A percentile compares a stretch with the other conserved stretches of the same genome.
phyloP scores from a whole-genome alignment of 1,140 invertebrate species.

The Diuraphis noxia region DNA sequence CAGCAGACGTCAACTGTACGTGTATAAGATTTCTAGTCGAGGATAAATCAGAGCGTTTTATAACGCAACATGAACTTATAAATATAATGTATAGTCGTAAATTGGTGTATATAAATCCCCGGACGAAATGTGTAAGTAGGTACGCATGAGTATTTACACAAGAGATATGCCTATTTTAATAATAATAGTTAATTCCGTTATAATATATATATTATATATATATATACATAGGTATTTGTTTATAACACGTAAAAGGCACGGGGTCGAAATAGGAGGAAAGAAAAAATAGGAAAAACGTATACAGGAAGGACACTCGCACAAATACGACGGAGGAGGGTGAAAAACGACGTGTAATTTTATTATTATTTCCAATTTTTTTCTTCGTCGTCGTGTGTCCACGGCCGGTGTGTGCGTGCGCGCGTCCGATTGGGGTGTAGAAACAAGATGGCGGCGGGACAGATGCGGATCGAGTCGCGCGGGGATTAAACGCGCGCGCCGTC shows the following conservation, averaged over 20 bases:
- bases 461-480: constrained; percentile 2
- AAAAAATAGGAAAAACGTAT: constrained; percentile 26
- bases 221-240: background rate
- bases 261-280: background rate
- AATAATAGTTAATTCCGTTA: constrained; percentile 24
- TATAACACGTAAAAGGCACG: background rate
- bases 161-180: background rate
- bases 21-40: background rate
- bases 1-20: background rate
- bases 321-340: background rate
- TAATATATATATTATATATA: too few species aligned
- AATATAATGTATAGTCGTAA: background rate
- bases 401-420: constrained; percentile 6
- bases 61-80: background rate
- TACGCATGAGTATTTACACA: background rate
- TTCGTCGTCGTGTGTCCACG: background rate
- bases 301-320: background rate
- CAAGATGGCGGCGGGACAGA: constrained; percentile 49
- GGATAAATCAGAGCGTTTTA: background rate
- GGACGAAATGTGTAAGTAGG: background rate
- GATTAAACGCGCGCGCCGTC: constrained; percentile 32
- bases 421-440: constrained; percentile 48
- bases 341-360: constrained; percentile 37
- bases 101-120: background rate
- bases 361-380: constrained; percentile 12